phyloP scores from a whole-genome alignment of 2,888 invertebrate species.

The Philopedon plagiatum region DNA sequence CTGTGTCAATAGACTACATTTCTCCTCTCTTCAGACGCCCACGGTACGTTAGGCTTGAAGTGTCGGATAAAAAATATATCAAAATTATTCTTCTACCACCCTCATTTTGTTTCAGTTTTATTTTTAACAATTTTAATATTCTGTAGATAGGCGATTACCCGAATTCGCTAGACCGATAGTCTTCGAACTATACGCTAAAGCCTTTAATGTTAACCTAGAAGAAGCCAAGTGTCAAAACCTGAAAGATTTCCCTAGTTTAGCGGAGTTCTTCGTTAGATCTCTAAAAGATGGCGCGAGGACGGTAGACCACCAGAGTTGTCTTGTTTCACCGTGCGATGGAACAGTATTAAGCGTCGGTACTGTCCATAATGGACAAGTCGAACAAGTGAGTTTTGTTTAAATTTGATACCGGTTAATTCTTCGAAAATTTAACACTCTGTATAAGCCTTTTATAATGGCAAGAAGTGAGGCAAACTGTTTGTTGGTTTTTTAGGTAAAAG shows the following conservation, averaged over 20 bases:
- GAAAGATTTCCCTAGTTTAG: conserved; percentile 82
- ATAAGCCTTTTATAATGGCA: no score
- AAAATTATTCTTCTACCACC: no score
- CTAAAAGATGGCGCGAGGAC: conserved; percentile 83
- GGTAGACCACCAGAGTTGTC: conserved; percentile 76
- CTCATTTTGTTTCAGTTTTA: no score
- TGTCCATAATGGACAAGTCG: conserved; percentile 87
- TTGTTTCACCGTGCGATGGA: conserved; percentile 96
- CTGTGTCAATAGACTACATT: no score
- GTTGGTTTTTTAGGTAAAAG: conserved; percentile 76
- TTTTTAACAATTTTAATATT: not conserved
- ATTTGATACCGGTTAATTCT: no score
- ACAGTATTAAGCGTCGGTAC: conserved; percentile 90
- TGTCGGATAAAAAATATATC: no score
- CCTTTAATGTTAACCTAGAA: conserved; percentile 88
- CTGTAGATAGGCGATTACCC: conserved; percentile 79
- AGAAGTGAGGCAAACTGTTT: no score
- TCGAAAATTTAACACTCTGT: no score
- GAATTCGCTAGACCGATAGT: conserved; percentile 80
- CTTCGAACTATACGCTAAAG: conserved; percentile 82
- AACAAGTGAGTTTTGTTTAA: conserved; percentile 89
- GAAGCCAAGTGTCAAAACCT: conserved; percentile 88
- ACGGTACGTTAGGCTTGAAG: no score
- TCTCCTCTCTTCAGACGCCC: no score
- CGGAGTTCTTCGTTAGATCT: conserved; percentile 87